These are phyloP conservation scores for Episyrphus balteatus DNA, from an alignment of 1,140 invertebrate genomes.

Conservation along the genomic window DNA sequence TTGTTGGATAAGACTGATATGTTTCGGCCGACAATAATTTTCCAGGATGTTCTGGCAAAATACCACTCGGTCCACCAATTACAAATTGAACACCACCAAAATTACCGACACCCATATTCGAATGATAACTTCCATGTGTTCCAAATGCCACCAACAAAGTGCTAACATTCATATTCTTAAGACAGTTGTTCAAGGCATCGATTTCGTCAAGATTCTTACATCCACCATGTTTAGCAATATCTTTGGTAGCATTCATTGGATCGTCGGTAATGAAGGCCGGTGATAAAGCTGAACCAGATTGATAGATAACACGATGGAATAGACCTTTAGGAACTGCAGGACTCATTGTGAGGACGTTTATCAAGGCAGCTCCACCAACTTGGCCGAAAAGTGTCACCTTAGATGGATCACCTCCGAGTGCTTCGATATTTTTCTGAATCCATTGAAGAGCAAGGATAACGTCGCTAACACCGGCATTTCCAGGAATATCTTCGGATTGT, in stretches of 20 bases:
- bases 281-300: constrained; percentile 46
- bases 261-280: constrained; percentile 53
- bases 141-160: constrained; percentile 23
- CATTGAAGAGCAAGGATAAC: constrained; percentile 49
- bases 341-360: constrained; percentile 38
- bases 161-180: constrained; percentile 22
- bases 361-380: constrained; percentile 42
- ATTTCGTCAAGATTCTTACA: constrained; percentile 22
- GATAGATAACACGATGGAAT: constrained; percentile 43
- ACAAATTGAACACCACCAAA: constrained; percentile 29
- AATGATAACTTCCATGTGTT: constrained; percentile 17
- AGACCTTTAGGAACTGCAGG: constrained; percentile 32
- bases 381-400: constrained; percentile 50
- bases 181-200: constrained; percentile 23
- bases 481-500: constrained; percentile 44
- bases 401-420: constrained; percentile 54
- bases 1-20: constrained; percentile 27
- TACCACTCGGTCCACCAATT: constrained; percentile 31
- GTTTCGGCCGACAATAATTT: constrained; percentile 23
- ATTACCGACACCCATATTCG: constrained; percentile 13
- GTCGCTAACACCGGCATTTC: constrained; percentile 59
- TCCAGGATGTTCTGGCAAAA: constrained; percentile 29
- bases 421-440: constrained; percentile 50
- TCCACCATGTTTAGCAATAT: constrained; percentile 23
- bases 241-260: constrained; percentile 34